These are phyloP conservation scores for Ophraella communa DNA, from an alignment of 2,888 invertebrate genomes.

Conservation along the genomic window DNA sequence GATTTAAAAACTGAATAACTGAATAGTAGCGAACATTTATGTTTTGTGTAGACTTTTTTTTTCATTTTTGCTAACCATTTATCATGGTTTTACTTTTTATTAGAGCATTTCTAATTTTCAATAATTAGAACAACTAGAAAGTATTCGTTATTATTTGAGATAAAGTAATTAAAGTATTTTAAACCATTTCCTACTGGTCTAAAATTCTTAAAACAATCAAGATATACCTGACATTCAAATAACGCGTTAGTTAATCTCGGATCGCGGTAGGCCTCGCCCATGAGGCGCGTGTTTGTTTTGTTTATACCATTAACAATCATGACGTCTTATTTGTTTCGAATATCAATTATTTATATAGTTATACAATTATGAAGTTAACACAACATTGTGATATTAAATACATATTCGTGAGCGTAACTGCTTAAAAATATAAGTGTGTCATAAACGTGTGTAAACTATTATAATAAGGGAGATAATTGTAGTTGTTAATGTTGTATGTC, in stretches of 20 bases:
- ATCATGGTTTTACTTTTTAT: no score
- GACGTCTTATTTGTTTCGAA: not conserved
- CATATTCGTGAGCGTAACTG: not conserved
- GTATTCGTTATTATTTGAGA: no score
- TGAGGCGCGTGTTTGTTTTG: conserved; percentile 20
- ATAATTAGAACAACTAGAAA: no score
- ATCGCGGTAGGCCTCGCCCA: conserved; percentile 23
- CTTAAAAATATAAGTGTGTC: no score
- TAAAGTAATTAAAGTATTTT: not conserved
- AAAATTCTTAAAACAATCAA: conserved; percentile 16
- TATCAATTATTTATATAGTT: not conserved
- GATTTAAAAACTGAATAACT: no score
- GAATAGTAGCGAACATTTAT: no score
- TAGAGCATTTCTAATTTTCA: no score
- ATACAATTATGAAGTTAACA: not conserved
- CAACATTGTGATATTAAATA: not conserved
- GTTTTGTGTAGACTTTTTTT: no score
- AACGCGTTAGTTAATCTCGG: conserved; percentile 17
- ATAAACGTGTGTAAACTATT: no score
- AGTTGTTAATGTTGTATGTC: no score
- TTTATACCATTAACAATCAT: not conserved
- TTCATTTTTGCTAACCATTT: no score
- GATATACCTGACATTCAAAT: conserved; percentile 8
- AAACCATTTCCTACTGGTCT: not conserved
- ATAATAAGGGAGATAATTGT: no score